Evolutionary conservation across 2,888 invertebrate genomes (phyloP), one percentile per base, ranked within the genome.

Genomic region (Saturnia japonica): DNA sequence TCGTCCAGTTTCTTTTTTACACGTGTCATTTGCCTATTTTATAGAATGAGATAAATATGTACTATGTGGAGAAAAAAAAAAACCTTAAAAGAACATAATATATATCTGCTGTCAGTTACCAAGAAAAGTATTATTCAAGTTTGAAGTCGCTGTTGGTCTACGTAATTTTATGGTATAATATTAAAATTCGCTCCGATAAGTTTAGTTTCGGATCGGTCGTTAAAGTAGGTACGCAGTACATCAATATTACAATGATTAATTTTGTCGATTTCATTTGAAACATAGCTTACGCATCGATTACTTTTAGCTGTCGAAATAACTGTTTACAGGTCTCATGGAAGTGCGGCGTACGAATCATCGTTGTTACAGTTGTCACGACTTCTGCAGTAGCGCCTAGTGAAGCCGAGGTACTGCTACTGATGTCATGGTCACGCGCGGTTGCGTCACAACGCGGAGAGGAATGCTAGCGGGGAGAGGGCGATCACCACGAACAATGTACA

Each of bases 361-460:
- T 34, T 47, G 42, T 34, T 62, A 62, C 62, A 34, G 16, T 62
- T 28, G 28, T 34, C 14, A 4, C 54, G 22, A 25, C 57, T 25
- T 43, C 16, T 14, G 19, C 75, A 72, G 77, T 81, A 84, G 83
- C 85, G 82, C 82, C 82, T 80, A 81, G 81, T 78, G 71, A 74
- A 74, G 75, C n/a, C n/a, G n/a, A n/a, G n/a, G n/a, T n/a, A n/a
- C n/a, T n/a, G n/a, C 75, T 73, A 74, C 80, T 80, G 88, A 83
- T 90, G 91, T 91, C 91, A 91, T 83, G 91, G 91, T 88, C 91
- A 89, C 88, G 88, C 85, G 84, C 85, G 76, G 80, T 90, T 91
- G 87, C 90, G 88, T 91, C 90, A 90, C 82, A 74, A 68, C 69
- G 40, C 72, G 62, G 62, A 45, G 34, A 45, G 47, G 60, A 72